These are phyloP conservation scores for Eublepharis macularius DNA, from an alignment of 2,113 vertebrate species.

Conservation along the genomic window DNA sequence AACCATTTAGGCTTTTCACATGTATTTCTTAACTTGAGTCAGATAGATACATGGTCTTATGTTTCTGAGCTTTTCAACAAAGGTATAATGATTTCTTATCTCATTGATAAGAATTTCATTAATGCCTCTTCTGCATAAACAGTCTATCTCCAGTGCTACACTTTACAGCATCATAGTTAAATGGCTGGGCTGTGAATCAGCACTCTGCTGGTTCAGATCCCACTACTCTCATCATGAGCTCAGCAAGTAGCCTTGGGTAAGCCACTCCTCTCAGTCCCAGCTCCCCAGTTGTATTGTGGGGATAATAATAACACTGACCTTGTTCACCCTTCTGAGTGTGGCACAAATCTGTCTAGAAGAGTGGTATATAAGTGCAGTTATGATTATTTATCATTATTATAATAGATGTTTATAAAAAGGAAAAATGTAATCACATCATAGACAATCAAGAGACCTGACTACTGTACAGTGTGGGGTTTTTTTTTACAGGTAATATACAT, in stretches of 20 bases:
- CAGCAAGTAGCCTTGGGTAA: too few relatives aligned
- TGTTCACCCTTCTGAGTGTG: too few relatives aligned
- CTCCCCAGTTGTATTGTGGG: too few relatives aligned
- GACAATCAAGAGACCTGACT: neutral
- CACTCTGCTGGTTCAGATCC: too few relatives aligned
- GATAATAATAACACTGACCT: too few relatives aligned
- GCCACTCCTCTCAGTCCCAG: too few relatives aligned
- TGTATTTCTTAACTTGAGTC: neutral
- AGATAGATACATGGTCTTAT: neutral
- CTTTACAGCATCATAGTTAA: neutral
- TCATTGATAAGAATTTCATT: constrained; percentile 10
- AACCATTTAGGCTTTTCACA: neutral
- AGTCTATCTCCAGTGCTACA: constrained; percentile 28
- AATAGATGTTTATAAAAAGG: too few relatives aligned
- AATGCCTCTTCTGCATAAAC: neutral
- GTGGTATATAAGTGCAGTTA: too few relatives aligned
- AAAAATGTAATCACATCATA: constrained; percentile 3
- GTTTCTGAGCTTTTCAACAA: neutral
- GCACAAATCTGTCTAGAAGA: too few relatives aligned
- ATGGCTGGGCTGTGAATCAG: too few relatives aligned
- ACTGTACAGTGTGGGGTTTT: neutral
- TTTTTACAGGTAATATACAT: neutral
- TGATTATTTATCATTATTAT: too few relatives aligned
- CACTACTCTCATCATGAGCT: too few relatives aligned
- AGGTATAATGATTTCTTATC: constrained; percentile 1